Base-by-base conservation (phyloP, 2,797 vertebrate genomes). In the Sebastes hubbsi region DNA sequence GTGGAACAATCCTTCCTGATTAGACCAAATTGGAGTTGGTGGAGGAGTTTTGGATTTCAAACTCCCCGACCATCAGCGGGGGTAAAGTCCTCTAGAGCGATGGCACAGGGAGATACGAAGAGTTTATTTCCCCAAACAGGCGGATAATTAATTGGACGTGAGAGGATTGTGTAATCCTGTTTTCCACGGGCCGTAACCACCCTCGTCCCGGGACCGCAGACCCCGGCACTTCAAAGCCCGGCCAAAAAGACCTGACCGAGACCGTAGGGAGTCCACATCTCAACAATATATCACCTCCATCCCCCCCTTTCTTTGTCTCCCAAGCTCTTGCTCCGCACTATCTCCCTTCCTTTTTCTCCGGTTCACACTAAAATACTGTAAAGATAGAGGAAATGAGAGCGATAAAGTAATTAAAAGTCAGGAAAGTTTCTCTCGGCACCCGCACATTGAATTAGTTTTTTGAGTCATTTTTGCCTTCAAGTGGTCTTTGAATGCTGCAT, bases 81-180 rank as follows among this genome's bases (percentile, higher is more conserved):
- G 63, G 78, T 75, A 81, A 83, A 72, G 77, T 78, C 72, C 64
- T 66, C 46, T 49, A 12, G 56, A 62, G 58, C 1, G 80, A 91
- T 89, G 68, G 72, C 68, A 72, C 18, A 10, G 6, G 24, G 42
- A 77, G 92, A 92, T 90, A 84, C 83, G 65, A 59, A 49, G 66
- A 81, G 60, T 87, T 88, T 89, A 86, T 88, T 90, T 87, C 83
- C 68, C 89, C 82, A 91, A 93, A 93, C 82, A 81, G 88, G 63
- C 65, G 2, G 81, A 80, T 91, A 91, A 93, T 95, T 94, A 94
- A 94, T 91, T 92, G 93, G 86, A 91, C 58, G 38, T 87, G 78
- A 75, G 72, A 62, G 80, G 75, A 49, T 74, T 80, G 77, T 89
- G 88, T 92, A 92, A 94, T 93, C 91, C 87, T 68, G 81, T 92